These are phyloP conservation scores for Prietella phreatophila DNA, from an alignment of 2,113 vertebrate genomes.

Conservation along the genomic window DNA sequence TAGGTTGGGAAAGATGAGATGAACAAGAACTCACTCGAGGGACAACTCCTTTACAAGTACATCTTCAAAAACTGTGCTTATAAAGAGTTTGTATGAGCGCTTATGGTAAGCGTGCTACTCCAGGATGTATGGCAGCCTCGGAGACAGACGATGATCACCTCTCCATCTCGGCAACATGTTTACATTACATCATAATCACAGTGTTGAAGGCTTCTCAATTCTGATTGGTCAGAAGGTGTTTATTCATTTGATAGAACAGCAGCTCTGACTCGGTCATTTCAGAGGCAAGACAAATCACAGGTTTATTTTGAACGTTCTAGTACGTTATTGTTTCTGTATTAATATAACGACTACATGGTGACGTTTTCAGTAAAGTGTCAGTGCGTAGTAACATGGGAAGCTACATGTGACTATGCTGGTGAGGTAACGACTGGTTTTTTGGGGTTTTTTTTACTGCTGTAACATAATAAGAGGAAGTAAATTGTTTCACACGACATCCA, in stretches of 20 bases:
- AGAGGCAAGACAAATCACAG: neutral
- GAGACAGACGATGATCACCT: neutral
- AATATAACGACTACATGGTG: neutral
- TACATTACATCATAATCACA: neutral
- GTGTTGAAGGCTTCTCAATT: neutral
- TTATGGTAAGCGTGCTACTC: neutral
- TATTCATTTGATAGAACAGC: neutral
- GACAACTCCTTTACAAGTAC: no score
- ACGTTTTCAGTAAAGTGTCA: neutral
- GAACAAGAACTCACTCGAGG: neutral
- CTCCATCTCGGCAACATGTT: neutral
- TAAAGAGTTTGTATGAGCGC: neutral
- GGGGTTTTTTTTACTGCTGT: neutral
- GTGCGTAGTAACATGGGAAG: neutral
- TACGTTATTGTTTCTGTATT: neutral
- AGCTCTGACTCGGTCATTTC: no score
- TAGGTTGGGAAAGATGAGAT: conserved; percentile 12
- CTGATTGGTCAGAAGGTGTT: neutral
- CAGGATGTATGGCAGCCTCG: neutral
- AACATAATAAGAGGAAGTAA: neutral
- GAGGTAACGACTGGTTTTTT: neutral
- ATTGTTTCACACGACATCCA: neutral
- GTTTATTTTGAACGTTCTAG: neutral
- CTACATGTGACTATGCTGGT: neutral
- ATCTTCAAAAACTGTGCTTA: neutral